phyloP scores from a whole-genome alignment of 2,797 vertebrate genomes.

The Poecilia velifera region DNA sequence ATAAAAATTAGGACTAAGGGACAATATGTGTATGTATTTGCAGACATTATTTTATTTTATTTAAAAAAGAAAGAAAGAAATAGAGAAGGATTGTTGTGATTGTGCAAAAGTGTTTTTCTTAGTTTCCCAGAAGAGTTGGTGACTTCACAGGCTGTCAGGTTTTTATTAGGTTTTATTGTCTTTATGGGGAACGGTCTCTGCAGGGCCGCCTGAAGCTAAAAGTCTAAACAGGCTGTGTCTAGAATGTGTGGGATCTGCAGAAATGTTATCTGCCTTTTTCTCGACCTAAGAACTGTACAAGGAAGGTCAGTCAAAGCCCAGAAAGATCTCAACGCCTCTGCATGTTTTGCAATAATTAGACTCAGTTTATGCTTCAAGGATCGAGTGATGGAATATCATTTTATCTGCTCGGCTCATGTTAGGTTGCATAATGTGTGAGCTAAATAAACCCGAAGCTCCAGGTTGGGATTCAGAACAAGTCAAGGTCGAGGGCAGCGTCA shows the following conservation, averaged over 20 bases:
- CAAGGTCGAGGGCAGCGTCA: background rate
- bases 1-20: background rate
- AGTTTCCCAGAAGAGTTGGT: background rate
- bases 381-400: background rate
- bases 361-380: background rate
- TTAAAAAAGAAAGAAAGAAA: background rate
- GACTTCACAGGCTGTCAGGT: background rate
- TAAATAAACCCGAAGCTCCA: background rate
- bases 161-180: background rate
- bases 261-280: background rate
- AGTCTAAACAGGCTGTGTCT: background rate
- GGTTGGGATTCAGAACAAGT: constrained; percentile 1
- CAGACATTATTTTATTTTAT: background rate
- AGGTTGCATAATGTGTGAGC: background rate
- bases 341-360: background rate
- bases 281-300: background rate
- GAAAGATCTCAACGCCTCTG: background rate
- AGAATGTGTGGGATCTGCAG: background rate
- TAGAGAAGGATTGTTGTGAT: background rate
- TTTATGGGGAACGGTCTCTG: background rate
- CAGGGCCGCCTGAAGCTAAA: background rate
- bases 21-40: background rate
- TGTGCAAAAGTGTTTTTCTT: background rate
- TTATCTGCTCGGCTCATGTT: background rate
- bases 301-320: background rate